These are phyloP conservation scores for Erebia ligea DNA, from an alignment of 2,888 invertebrate genomes.

Conservation along the genomic window DNA sequence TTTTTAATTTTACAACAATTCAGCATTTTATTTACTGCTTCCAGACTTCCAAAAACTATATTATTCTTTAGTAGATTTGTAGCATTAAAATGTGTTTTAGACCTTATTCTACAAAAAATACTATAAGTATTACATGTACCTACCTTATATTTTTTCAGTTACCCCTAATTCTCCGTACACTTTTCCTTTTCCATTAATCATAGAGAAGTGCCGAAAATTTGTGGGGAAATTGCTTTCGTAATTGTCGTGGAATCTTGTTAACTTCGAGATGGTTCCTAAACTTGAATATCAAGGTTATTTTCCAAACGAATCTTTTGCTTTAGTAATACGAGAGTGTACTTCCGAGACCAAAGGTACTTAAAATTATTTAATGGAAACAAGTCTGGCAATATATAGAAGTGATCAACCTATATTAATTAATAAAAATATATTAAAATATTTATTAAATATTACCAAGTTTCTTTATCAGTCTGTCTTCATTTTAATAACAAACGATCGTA, in stretches of 20 bases:
- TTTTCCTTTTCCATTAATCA: slow-evolving; percentile 45
- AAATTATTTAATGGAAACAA: too few relatives aligned
- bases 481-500: neutral
- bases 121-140: slow-evolving; percentile 25
- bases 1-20: too few relatives aligned
- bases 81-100: neutral
- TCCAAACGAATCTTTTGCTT: neutral
- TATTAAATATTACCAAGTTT: neutral
- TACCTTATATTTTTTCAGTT: slow-evolving; percentile 43
- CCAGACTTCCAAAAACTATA: neutral
- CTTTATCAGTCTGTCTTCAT: neutral
- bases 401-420: too few relatives aligned
- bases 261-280: slow-evolving; percentile 22
- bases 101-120: neutral
- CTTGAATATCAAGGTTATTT: slow-evolving; percentile 3
- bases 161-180: slow-evolving; percentile 41
- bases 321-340: too few relatives aligned
- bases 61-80: neutral
- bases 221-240: slow-evolving; percentile 45
- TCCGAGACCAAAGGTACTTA: too few relatives aligned
- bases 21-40: too few relatives aligned
- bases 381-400: too few relatives aligned
- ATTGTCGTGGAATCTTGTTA: slow-evolving; percentile 41
- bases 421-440: too few relatives aligned
- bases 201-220: slow-evolving; percentile 43